Evolutionary conservation across 2,888 invertebrate genomes (phyloP).

Genomic region (Prosapia bicincta): DNA sequence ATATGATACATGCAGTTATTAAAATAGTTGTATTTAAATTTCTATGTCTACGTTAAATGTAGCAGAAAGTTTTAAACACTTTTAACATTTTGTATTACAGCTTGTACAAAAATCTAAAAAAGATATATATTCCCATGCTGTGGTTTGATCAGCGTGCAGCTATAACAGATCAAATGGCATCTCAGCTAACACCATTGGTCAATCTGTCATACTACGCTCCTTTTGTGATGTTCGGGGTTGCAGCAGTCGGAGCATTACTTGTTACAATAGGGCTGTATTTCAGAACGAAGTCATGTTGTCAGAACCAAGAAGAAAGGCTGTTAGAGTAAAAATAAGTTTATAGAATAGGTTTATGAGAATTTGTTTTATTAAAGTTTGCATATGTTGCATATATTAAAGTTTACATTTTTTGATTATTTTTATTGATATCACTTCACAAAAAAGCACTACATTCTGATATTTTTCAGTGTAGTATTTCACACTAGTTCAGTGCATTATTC

Average conservation of each 20-base stretch:
- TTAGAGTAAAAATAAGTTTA: not conserved
- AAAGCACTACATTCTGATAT: too few species aligned
- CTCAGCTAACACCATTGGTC: slow-evolving; percentile 51
- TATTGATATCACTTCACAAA: too few species aligned
- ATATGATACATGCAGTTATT: too few species aligned
- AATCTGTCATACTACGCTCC: slow-evolving; percentile 8
- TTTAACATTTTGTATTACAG: slow-evolving; percentile 48
- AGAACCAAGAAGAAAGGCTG: slow-evolving; percentile 2
- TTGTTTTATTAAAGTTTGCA: too few species aligned
- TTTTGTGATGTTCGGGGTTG: slow-evolving; percentile 13
- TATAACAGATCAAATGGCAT: slow-evolving; percentile 55
- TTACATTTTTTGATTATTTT: too few species aligned
- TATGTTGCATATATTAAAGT: too few species aligned
- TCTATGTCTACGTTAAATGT: too few species aligned
- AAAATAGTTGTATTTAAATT: too few species aligned
- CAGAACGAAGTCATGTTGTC: not conserved
- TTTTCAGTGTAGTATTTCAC: too few species aligned
- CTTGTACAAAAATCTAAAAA: slow-evolving; percentile 62
- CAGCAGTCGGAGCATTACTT: slow-evolving; percentile 4
- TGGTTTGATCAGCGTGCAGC: slow-evolving; percentile 73
- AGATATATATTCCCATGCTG: slow-evolving; percentile 67
- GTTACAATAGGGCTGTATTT: not conserved
- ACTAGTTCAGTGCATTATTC: too few species aligned
- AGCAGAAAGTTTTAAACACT: not conserved
- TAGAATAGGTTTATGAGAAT: too few species aligned